Evolutionary conservation across 1,140 invertebrate species (phyloP), one percentile per base, ranked within the genome.

Genomic region (Ptiloglossa arizonensis): DNA sequence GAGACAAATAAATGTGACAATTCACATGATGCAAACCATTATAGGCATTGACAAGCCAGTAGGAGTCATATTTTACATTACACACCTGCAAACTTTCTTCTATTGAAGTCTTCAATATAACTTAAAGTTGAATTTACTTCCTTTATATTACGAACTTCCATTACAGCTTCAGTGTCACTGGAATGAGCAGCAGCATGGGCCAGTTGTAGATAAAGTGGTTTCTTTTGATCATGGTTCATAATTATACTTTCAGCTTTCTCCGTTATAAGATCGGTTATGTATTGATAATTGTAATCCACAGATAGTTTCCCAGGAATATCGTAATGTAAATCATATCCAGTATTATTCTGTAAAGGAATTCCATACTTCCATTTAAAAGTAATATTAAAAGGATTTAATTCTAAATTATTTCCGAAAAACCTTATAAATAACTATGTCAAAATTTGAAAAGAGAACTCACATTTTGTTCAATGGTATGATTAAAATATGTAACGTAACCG

Each of bases 181-280:
- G 92, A 82, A 82, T 96, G 95, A 3, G 93, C 91, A 0, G 95
- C 94, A 3, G 94, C 87, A 84, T 95, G 94, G 4, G 94, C 91
- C n/a, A 96, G 77, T 83, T 95, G 94, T 1, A 96, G 89, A 88
- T 94, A 95, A 32, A 95, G 79, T 0, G 95, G 94, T 72, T 89
- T 88, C 1, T 78, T 60, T 0, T 70, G 73, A 54, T 94, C 86
- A 67, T 95, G 94, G 5, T 88, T 87, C 5, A 85, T 72, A n/a
- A 95, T 95, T 6, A 95, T 89, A 22, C 89, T 81, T n/a, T 93
- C 88, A 1, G 94, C 94, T 81, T 94, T 91, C 0, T 94, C 83
- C 0, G 94, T 94, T 69, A 95, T 93, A 22, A 95, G 70, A 64
- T 94, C 93, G 3, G 95, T 95, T 9, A 94, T 91, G 83, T 95